These are phyloP conservation scores for Forficula auricularia DNA, from an alignment of 1,140 invertebrate genomes.

Conservation along the genomic window DNA sequence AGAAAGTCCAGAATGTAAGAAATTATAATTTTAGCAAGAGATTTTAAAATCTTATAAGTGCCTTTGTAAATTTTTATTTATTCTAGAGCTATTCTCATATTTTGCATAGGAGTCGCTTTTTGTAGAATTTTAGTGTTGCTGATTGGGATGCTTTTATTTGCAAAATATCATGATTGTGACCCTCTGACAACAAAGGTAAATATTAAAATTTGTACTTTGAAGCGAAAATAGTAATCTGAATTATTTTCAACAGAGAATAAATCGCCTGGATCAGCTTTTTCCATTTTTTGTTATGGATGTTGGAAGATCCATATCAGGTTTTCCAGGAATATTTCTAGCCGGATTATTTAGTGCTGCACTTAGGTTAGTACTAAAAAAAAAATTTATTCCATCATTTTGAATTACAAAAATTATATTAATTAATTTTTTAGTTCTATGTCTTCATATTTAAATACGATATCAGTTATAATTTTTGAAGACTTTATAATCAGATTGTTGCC, in stretches of 20 bases:
- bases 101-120: too few species aligned
- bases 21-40: neutral
- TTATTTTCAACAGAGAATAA: constrained; percentile 4
- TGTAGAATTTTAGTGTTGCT: too few species aligned
- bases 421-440: constrained; percentile 33
- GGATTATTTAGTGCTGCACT: constrained; percentile 30
- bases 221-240: constrained; percentile 4
- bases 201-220: neutral
- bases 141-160: constrained; percentile 37
- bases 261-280: constrained; percentile 3
- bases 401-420: neutral
- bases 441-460: constrained; percentile 57
- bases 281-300: constrained; percentile 6
- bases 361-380: constrained; percentile 16
- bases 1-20: constrained; percentile 30
- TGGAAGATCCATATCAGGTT: neutral
- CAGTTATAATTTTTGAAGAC: constrained; percentile 63
- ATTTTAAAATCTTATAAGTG: neutral
- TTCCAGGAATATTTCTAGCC: constrained; percentile 25
- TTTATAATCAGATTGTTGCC: constrained; percentile 48
- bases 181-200: constrained; percentile 31
- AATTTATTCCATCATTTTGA: neutral
- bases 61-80: too few species aligned
- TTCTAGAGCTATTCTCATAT: too few species aligned
- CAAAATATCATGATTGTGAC: constrained; percentile 41